Evolutionary conservation across 2,797 vertebrate species (phyloP).

Genomic region (Tapera naevia): DNA sequence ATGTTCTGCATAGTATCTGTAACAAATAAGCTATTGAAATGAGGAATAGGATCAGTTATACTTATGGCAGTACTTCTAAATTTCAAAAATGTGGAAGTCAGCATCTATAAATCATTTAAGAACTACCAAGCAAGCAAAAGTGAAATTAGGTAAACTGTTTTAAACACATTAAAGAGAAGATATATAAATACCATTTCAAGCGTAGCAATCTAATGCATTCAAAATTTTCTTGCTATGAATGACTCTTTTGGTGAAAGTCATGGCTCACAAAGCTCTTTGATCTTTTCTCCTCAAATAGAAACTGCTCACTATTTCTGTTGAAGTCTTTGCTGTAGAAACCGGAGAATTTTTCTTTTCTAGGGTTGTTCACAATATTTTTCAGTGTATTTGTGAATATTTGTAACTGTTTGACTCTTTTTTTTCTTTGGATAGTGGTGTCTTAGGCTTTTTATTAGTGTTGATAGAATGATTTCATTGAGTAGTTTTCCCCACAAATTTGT

Average conservation of each 20-base stretch:
- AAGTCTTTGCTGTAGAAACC: background rate
- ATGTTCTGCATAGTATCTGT: background rate
- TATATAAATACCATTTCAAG: background rate
- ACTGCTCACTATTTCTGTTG: background rate
- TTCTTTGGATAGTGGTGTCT: background rate
- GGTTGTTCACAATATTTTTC: background rate
- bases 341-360: background rate
- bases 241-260: background rate
- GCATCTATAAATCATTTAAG: constrained; percentile 36
- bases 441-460: background rate
- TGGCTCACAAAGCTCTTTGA: background rate
- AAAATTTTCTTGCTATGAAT: background rate
- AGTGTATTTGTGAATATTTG: background rate
- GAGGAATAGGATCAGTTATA: constrained; percentile 28
- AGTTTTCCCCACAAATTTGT: background rate
- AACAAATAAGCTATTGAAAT: constrained; percentile 40
- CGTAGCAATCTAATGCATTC: background rate
- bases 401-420: background rate
- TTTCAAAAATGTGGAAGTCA: background rate
- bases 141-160: constrained; percentile 32
- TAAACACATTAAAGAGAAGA: background rate
- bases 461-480: background rate
- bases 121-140: constrained; percentile 40
- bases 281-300: background rate
- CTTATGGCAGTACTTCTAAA: constrained; percentile 9